phyloP scores from a whole-genome alignment of 2,888 invertebrate species.

The Latrodectus elegans region DNA sequence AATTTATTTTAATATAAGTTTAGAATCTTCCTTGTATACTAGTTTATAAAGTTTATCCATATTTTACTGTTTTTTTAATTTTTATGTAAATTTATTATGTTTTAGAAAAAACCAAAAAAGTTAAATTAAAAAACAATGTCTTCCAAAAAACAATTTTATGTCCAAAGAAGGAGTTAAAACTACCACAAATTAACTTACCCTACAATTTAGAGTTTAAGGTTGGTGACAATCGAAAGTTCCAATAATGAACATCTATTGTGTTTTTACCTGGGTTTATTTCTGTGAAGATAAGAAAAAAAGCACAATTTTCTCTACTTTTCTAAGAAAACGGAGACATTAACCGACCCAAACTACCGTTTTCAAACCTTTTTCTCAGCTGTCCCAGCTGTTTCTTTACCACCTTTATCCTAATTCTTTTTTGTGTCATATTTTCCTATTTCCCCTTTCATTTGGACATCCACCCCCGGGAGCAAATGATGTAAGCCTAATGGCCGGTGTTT shows the following conservation, averaged over 20 bases:
- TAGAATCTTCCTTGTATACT: too few relatives aligned
- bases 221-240: background rate
- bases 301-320: slow-evolving; percentile 6
- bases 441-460: slow-evolving; percentile 10
- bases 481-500: slow-evolving; percentile 51
- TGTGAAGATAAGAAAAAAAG: slow-evolving; percentile 4
- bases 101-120: too few relatives aligned
- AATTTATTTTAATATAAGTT: too few relatives aligned
- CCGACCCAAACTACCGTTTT: slow-evolving; percentile 26
- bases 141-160: background rate
- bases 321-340: slow-evolving; percentile 20
- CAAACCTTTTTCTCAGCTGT: slow-evolving; percentile 26
- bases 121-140: background rate
- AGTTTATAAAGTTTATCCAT: too few relatives aligned
- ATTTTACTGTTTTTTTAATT: too few relatives aligned
- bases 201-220: background rate
- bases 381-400: slow-evolving; percentile 57
- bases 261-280: slow-evolving; percentile 6
- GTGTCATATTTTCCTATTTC: slow-evolving; percentile 13
- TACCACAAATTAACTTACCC: background rate
- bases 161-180: background rate
- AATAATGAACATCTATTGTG: slow-evolving; percentile 27
- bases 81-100: too few relatives aligned
- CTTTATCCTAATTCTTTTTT: slow-evolving; percentile 34
- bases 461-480: slow-evolving; percentile 21